Conservation (phyloP, 2,888 invertebrate species). For the Acanthosepion esculentum region DNA sequence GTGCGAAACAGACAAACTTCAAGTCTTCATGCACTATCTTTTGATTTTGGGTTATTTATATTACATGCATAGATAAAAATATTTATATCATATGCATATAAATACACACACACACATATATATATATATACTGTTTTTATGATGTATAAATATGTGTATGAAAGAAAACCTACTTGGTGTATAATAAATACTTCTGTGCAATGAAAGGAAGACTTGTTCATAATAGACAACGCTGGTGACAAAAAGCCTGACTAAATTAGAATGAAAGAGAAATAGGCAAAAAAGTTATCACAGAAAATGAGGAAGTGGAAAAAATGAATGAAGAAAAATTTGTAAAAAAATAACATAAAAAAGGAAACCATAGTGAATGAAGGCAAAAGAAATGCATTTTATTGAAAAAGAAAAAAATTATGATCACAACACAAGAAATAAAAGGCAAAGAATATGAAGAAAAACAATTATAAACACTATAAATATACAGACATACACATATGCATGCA, state of each 20-base stretch:
- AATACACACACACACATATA: too few species aligned
- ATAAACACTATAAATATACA: neutral
- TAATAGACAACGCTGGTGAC: neutral
- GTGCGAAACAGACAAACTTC: too few species aligned
- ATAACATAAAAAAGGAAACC: neutral
- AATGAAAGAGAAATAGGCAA: neutral
- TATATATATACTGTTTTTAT: too few species aligned
- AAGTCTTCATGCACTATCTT: too few species aligned
- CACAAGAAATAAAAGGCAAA: too few species aligned
- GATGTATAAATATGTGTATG: too few species aligned
- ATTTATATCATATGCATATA: too few species aligned
- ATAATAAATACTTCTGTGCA: neutral
- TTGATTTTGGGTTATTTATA: too few species aligned
- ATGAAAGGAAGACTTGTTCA: neutral
- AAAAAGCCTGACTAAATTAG: neutral
- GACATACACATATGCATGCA: neutral
- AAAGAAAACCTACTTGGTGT: too few species aligned
- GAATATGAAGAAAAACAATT: too few species aligned
- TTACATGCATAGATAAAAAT: too few species aligned
- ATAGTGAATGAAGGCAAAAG: neutral
- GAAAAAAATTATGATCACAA: too few species aligned
- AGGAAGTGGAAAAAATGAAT: neutral
- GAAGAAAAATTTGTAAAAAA: neutral
- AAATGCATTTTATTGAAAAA: neutral
- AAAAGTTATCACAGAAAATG: neutral